Evolutionary conservation across 2,113 vertebrate species (phyloP), one percentile per base, ranked within the genome.

Genomic region (Apteryx owenii): DNA sequence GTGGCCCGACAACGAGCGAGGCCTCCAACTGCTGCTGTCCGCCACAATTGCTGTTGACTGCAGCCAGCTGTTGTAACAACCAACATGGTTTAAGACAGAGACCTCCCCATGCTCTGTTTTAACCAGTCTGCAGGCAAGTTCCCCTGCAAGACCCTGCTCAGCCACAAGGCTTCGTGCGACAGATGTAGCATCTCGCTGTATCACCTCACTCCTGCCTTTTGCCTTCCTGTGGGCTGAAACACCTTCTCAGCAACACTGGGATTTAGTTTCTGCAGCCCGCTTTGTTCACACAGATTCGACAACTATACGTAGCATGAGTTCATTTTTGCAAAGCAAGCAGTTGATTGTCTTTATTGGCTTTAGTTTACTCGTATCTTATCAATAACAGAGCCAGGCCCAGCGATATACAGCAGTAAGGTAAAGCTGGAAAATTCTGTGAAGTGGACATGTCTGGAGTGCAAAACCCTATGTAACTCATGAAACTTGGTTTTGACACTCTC

Each of bases 21-120:
- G 51, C 96, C 93, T 86, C 96, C 96, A 95, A 95, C 94, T 95
- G 95, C 94, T 96, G 90, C 96, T 96, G 91, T 96, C 94, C 82
- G 75, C 96, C 87, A 87, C 29, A 38, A 65, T 53, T 77, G 94
- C 79, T 68, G 92, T 72, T 94, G 90, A 91, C 92, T 89, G 89
- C 82, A 44, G 29, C 80, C 97, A 97, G 94, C 96, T 97, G 96
- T 91, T n/a, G 73, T 72, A 94, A 95, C 93, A 95, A 79, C 42
- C 51, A 5, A 33, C 2, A 50, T 1, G 9, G 42, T 51, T 10
- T 29, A 53, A 87, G 48, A 70, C 62, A 3, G 65, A 48, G 85
- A 72, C 90, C 86, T 82, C 71, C 83, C 81, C 2, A 1, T 0
- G 11, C 64, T 79, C 33, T 9, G 31, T 2, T 44, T 81, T 70